These are phyloP conservation scores for Helostoma temminkii DNA, from an alignment of 2,797 vertebrate genomes.

Conservation along the genomic window DNA sequence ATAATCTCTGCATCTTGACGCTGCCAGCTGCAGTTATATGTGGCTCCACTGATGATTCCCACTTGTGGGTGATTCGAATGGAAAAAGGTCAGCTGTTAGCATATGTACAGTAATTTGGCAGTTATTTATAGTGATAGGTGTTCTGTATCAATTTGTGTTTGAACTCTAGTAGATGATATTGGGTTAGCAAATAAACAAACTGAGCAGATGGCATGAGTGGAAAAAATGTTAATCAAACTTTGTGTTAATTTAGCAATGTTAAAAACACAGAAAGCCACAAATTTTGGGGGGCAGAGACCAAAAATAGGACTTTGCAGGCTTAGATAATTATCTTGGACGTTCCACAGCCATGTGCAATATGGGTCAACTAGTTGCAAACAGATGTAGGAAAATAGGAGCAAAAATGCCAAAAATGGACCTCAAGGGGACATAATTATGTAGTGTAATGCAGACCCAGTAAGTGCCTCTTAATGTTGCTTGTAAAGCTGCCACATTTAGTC, in stretches of 20 bases:
- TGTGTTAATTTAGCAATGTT: not conserved
- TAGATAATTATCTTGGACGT: conserved; percentile 41
- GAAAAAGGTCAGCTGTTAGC: conserved; percentile 60
- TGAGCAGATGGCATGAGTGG: not conserved
- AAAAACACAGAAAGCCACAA: conserved; percentile 5
- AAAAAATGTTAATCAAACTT: not conserved
- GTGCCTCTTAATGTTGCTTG: conserved; percentile 50
- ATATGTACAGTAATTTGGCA: conserved; percentile 12
- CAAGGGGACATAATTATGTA: conserved; percentile 52
- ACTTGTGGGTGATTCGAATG: conserved; percentile 43
- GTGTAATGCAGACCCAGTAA: conserved; percentile 39
- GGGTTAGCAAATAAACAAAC: not conserved
- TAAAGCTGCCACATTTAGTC: conserved; percentile 52
- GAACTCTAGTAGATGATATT: not conserved
- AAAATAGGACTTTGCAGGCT: conserved; percentile 52
- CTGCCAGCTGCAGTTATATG: conserved; percentile 68
- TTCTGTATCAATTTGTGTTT: conserved; percentile 19
- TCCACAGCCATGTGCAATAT: conserved; percentile 54
- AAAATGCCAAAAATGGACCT: conserved; percentile 56
- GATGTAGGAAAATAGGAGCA: conserved; percentile 69
- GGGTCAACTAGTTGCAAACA: conserved; percentile 76
- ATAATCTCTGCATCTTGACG: conserved; percentile 69
- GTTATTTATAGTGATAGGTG: conserved; percentile 47
- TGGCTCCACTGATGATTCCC: conserved; percentile 46
- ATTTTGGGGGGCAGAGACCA: conserved; percentile 22